Base-by-base conservation (phyloP, 1,140 invertebrate genomes). In the Arion vulgaris region DNA sequence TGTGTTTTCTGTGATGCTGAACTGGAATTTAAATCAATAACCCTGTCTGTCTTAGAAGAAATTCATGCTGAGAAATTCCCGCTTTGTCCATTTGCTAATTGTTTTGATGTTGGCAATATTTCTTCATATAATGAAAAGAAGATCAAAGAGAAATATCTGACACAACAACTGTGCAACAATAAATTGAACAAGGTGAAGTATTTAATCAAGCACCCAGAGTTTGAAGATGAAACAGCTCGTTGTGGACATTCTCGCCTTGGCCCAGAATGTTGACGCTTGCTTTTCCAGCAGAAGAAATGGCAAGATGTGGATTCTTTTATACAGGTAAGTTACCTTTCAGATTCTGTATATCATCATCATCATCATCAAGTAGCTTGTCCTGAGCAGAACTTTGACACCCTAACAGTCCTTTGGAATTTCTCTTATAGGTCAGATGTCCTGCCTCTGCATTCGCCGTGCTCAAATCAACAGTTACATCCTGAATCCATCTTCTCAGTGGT, bases 121-220 rank as follows among this genome's bases (percentile, higher is more conserved):
- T 32, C 74, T 19, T 0, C 11, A 19, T 45, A 76, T 38, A 13
- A 2, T 19, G 74, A 76, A 53, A 39, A 49, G 32, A 53, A 49
- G 32, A 53, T 76, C 45, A 39, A 28, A 26, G 45, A 28, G 23
- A 76, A 76, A 32, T 11, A 39, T 17, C 41, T 15, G 2, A 28
- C 23, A 51, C 41, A 57, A 26, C 28, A 41, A 11, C 23, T 75
- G 7, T 32, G 51, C 28, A 5, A 15, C 17, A 19, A n/a, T 19
- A 49, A 57, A 45, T 76, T 36, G 28, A 28, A 28, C 15, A 41
- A n/a, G 15, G 74, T 49, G 17, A 49, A 76, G 17, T 53, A 32
- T 76, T 51, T 57, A 51, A 53, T 76, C 13, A 76, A 76, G 28
- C 41, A 76, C 26, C 74, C 74, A 17, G 74, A 76, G n/a, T 76